Conservation (phyloP, 2,888 invertebrate genomes). For the Dryobota labecula region DNA sequence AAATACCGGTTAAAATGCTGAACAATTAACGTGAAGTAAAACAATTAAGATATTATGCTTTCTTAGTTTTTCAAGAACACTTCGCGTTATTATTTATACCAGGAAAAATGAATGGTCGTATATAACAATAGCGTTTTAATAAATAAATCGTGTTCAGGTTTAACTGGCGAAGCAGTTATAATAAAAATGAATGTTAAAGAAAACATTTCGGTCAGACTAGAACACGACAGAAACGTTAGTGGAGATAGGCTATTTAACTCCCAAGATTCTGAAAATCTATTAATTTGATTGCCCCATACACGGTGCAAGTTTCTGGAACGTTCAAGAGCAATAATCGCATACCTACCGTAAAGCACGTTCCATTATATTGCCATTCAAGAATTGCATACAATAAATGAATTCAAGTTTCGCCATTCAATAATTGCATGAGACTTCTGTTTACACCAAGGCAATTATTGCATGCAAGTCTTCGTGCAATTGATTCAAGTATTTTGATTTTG, state of each 20-base stretch:
- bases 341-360: background rate
- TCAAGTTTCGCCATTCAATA: background rate
- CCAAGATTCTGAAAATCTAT: background rate
- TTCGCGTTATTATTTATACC: conserved; percentile 20
- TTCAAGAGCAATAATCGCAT: background rate
- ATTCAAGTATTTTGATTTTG: background rate
- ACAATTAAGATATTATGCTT: conserved; percentile 53
- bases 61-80: conserved; percentile 38
- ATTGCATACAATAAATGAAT: background rate
- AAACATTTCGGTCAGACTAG: background rate
- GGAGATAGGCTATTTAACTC: background rate
- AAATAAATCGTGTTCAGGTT: conserved; percentile 1
- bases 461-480: no score
- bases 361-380: background rate
- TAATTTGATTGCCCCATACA: background rate
- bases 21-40: conserved; percentile 47
- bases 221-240: background rate
- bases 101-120: conserved; percentile 19
- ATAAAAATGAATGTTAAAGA: conserved; percentile 1
- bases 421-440: background rate
- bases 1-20: conserved; percentile 30
- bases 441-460: background rate
- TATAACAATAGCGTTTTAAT: conserved; percentile 10
- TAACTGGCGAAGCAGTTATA: background rate
- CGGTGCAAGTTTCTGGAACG: background rate